A percentile compares a stretch with the other conserved stretches of the same genome.
These are phyloP conservation scores for Eumacrocentrus americanus DNA, from an alignment of 2,888 invertebrate genomes.

Conservation along the genomic window DNA sequence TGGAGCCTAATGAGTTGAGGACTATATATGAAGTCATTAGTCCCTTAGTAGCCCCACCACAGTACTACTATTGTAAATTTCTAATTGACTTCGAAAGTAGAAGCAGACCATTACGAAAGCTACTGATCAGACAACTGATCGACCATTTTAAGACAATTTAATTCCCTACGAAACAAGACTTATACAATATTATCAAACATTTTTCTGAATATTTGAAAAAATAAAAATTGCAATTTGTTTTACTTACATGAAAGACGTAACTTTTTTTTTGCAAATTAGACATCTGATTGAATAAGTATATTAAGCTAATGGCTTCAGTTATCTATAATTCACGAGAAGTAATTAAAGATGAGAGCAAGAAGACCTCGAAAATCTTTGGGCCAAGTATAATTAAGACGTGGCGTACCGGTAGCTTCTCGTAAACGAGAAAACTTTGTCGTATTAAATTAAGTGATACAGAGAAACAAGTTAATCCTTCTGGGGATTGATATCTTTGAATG, in stretches of 20 bases:
- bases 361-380: background rate
- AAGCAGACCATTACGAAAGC: background rate
- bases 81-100: background rate
- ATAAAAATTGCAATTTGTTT: background rate
- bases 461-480: constrained; percentile 31
- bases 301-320: no score
- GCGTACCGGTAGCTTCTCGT: constrained; percentile 11
- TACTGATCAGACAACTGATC: no score
- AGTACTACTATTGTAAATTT: background rate
- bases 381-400: constrained; percentile 25
- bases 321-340: no score
- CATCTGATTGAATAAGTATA: no score
- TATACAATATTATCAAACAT: background rate
- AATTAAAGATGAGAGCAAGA: no score
- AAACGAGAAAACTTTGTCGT: constrained; percentile 28
- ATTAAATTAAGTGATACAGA: constrained; percentile 27
- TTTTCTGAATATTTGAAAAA: background rate
- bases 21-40: constrained; percentile 14
- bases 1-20: constrained; percentile 19
- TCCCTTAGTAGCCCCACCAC: constrained; percentile 11
- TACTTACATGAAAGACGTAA: no score
- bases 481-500: constrained; percentile 30
- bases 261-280: no score
- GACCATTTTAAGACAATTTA: no score
- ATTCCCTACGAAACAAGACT: background rate